These are phyloP conservation scores for Arenaria interpres DNA, from an alignment of 2,113 vertebrate species.

Conservation along the genomic window DNA sequence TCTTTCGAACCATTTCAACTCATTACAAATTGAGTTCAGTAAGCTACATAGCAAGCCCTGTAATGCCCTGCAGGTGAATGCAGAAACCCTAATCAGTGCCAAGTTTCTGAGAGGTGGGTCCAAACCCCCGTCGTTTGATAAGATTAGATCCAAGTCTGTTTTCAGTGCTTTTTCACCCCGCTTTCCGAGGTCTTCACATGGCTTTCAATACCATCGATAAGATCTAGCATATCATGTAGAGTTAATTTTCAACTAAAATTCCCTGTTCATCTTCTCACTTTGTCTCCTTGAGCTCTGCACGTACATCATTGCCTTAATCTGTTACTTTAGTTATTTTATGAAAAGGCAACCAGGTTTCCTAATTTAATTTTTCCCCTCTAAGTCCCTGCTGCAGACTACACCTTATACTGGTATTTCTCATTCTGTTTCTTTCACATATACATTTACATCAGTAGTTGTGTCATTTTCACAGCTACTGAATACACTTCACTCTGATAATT, in stretches of 20 bases:
- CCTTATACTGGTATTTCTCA: background rate
- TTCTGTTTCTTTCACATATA: background rate
- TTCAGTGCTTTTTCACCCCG: background rate
- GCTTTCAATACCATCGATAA: background rate
- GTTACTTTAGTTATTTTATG: background rate
- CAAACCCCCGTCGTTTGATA: background rate
- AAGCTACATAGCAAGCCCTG: background rate
- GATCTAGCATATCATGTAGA: background rate
- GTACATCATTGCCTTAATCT: background rate
- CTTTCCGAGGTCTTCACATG: background rate
- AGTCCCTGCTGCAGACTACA: background rate
- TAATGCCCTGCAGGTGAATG: background rate
- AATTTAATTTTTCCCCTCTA: background rate
- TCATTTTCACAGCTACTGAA: background rate
- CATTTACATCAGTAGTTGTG: background rate
- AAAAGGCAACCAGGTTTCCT: background rate
- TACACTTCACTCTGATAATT: background rate
- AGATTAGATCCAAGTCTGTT: background rate
- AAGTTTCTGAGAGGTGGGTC: background rate
- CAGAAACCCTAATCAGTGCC: background rate
- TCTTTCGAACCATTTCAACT: background rate
- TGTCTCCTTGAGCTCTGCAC: background rate
- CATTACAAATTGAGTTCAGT: background rate
- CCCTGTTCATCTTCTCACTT: background rate
- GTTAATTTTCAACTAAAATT: background rate